Conservation (phyloP, 2,797 vertebrate genomes). For the Saxicola maurus region DNA sequence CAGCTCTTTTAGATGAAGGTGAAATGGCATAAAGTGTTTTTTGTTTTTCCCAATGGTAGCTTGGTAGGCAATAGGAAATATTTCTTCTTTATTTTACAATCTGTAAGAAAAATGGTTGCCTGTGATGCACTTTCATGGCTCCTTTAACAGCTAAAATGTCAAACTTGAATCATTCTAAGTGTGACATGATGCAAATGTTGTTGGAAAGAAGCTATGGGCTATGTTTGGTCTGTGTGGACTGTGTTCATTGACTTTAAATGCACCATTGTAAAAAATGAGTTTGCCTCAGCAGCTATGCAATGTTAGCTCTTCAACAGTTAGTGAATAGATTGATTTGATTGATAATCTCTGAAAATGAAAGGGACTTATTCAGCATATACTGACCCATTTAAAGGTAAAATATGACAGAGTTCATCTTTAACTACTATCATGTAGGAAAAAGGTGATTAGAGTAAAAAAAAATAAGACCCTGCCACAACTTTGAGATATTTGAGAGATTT, state of each 20-base stretch:
- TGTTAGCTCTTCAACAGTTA: background rate
- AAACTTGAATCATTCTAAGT: background rate
- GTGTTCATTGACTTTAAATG: background rate
- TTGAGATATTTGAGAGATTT: background rate
- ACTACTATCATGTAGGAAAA: background rate
- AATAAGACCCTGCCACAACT: background rate
- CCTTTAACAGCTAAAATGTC: background rate
- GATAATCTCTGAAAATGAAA: background rate
- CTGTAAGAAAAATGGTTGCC: background rate
- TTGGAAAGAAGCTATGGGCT: background rate
- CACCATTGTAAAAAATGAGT: background rate
- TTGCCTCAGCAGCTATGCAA: background rate
- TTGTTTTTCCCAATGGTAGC: background rate
- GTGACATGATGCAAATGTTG: fast-evolving
- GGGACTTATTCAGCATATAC: background rate
- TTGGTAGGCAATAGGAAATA: background rate
- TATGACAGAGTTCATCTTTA: background rate
- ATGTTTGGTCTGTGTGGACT: background rate
- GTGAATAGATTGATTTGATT: background rate
- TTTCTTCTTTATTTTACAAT: background rate
- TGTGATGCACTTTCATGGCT: background rate
- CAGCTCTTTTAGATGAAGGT: background rate
- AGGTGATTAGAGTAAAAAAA: background rate
- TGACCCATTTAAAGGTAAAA: background rate
- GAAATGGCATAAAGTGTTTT: background rate